Evolutionary conservation across 2,797 vertebrate genomes (phyloP), one percentile per base, ranked within the genome.

Genomic region (Brotula barbata): DNA sequence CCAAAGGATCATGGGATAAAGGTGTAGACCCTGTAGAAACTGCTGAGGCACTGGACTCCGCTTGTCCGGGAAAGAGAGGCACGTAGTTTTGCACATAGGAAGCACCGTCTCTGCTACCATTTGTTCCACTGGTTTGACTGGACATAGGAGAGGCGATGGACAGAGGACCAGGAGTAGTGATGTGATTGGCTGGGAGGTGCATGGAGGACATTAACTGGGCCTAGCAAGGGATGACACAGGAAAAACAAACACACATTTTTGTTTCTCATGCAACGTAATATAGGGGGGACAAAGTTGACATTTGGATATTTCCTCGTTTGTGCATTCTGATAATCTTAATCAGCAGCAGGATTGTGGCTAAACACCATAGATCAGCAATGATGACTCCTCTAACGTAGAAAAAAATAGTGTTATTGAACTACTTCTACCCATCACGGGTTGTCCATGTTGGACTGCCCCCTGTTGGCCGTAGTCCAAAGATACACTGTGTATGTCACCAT

Each of bases 21-120:
- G 23, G 75, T 45, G 75, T 15, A 72, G 74, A 1, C 62, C 40
- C 4, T 17, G 78, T 72, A 15, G 89, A 74, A 2, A 42, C 55
- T 1, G 65, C 40, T 84, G 78, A 87, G 65, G 68, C 23, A 5
- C 41, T 53, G 48, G 79, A 66, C 0, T 62, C 72, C 71, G 90
- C 58, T 1, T 90, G 87, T 33, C 88, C 54, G 8, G 91, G 69
- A 71, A 94, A 95, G 56, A 94, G 84, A 0, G 93, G 87, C 71
- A 95, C 76, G 55, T 92, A 96, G 66, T 88, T 89, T 22, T 90
- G 92, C 54, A 87, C 70, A 74, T 90, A 96, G 50, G 89, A 17
- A 45, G 85, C 68, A 43, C 58, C 57, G 34, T 67, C 79, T 5
- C 70, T 75, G 45, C 63, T 80, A 16, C 73, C 77, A 44, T 65